These are phyloP conservation scores for Spodoptera exigua DNA, from an alignment of 2,888 invertebrate genomes.

Conservation along the genomic window DNA sequence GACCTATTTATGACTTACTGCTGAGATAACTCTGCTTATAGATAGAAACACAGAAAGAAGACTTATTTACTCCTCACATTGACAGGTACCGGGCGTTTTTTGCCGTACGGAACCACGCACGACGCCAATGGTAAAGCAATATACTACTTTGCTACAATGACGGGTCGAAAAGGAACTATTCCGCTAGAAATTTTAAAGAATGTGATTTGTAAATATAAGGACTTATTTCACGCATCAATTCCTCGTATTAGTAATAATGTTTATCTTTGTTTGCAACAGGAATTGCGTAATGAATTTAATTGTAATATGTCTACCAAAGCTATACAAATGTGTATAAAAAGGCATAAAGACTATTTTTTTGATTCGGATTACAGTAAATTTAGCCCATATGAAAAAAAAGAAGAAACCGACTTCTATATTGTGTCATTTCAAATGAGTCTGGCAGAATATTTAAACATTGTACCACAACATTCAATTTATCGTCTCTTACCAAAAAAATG, in stretches of 20 bases:
- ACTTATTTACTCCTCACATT: too few species aligned
- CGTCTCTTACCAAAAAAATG: constrained; percentile 20
- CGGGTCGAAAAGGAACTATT: constrained; percentile 8
- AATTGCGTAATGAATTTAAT: constrained; percentile 10
- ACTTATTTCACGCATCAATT: constrained; percentile 1
- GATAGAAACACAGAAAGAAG: too few species aligned
- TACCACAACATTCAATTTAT: constrained; percentile 25
- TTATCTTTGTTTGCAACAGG: constrained; percentile 1
- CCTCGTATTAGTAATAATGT: background rate
- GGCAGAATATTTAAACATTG: constrained; percentile 27
- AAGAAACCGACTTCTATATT: constrained; percentile 15
- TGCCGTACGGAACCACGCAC: too few species aligned
- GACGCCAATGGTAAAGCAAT: too few species aligned
- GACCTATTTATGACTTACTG: too few species aligned
- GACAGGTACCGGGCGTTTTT: too few species aligned
- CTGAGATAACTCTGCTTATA: too few species aligned
- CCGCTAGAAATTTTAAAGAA: constrained; percentile 7
- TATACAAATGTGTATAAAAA: constrained; percentile 20
- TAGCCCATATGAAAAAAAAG: constrained; percentile 17
- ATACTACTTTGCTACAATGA: constrained; percentile 2
- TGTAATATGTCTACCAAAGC: constrained; percentile 11
- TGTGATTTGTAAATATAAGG: constrained; percentile 2
- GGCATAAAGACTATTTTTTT: constrained; percentile 20
- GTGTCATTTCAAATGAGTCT: constrained; percentile 30
- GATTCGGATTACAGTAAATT: constrained; percentile 16